Percentiles rank a stretch among this genome's conserved stretches.
phyloP scores from a whole-genome alignment of 2,113 vertebrate genomes.

The Triplophysa siluroides region DNA sequence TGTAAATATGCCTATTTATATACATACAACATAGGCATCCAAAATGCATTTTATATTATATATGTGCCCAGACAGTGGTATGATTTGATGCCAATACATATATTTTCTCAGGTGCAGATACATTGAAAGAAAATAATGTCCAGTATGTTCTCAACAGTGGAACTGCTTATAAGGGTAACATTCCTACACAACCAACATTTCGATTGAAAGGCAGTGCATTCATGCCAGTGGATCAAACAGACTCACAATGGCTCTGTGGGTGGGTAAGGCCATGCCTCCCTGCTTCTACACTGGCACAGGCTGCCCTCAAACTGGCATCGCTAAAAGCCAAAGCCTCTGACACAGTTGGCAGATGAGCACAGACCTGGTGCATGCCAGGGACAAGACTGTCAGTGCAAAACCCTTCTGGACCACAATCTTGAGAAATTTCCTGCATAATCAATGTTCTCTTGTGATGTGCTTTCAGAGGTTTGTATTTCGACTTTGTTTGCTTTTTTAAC shows the following conservation, averaged over 20 bases:
- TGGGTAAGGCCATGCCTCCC: slow-evolving; percentile 45
- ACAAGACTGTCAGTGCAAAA: neutral
- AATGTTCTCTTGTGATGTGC: neutral
- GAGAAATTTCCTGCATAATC: neutral
- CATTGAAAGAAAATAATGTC: too few species aligned
- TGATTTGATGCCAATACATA: too few species aligned
- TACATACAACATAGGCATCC: too few species aligned
- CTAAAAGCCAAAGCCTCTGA: slow-evolving; percentile 44
- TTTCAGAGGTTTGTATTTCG: neutral
- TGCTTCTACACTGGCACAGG: slow-evolving; percentile 31
- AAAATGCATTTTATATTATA: too few species aligned
- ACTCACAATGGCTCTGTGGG: slow-evolving; percentile 52
- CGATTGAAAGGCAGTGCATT: slow-evolving; percentile 3
- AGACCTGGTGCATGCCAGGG: slow-evolving; percentile 22
- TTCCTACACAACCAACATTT: slow-evolving; percentile 7
- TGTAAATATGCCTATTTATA: too few species aligned
- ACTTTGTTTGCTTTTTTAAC: slow-evolving; percentile 11
- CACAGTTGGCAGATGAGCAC: slow-evolving; percentile 42
- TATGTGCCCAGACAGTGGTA: too few species aligned
- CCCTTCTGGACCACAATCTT: slow-evolving; percentile 7
- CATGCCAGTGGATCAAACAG: slow-evolving; percentile 52
- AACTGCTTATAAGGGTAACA: neutral
- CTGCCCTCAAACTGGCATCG: slow-evolving; percentile 49
- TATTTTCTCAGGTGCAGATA: too few species aligned
- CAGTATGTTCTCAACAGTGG: slow-evolving; percentile 3